Evolutionary conservation across 2,113 vertebrate species (phyloP).

Genomic region (Tonatia bakeri): DNA sequence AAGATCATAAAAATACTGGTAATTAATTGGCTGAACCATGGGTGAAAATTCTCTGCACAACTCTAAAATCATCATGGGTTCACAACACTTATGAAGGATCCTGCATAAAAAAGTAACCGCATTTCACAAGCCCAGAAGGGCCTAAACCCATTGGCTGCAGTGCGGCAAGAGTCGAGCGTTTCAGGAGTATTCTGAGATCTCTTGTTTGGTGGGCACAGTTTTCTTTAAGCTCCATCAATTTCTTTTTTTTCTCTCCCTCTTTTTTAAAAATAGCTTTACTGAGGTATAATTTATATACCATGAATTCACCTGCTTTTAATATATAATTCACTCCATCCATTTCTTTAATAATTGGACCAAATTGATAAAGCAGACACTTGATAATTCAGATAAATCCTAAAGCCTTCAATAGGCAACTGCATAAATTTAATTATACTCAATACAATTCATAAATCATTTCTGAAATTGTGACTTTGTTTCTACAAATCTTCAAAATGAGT

Average conservation of each 20-base stretch:
- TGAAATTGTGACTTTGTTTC: neutral
- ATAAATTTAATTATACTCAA: neutral
- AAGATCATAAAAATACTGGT: neutral
- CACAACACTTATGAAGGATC: neutral
- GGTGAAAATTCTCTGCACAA: neutral
- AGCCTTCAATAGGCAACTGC: neutral
- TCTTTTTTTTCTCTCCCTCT: neutral
- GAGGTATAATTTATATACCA: neutral
- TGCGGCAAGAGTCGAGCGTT: neutral
- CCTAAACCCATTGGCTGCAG: neutral
- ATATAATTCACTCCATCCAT: neutral
- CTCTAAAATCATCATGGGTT: neutral
- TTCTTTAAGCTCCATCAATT: neutral
- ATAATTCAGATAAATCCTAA: neutral
- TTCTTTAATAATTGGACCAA: neutral
- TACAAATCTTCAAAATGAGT: neutral
- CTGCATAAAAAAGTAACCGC: neutral
- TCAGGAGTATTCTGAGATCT: neutral
- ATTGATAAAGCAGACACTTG: neutral
- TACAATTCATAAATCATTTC: conserved; percentile 20
- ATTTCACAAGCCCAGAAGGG: neutral
- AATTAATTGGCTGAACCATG: neutral
- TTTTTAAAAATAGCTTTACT: neutral
- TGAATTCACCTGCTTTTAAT: neutral
- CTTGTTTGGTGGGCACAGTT: neutral